Evolutionary conservation across 2,888 invertebrate genomes (phyloP).

Genomic region (Trichopoda pennipes): DNA sequence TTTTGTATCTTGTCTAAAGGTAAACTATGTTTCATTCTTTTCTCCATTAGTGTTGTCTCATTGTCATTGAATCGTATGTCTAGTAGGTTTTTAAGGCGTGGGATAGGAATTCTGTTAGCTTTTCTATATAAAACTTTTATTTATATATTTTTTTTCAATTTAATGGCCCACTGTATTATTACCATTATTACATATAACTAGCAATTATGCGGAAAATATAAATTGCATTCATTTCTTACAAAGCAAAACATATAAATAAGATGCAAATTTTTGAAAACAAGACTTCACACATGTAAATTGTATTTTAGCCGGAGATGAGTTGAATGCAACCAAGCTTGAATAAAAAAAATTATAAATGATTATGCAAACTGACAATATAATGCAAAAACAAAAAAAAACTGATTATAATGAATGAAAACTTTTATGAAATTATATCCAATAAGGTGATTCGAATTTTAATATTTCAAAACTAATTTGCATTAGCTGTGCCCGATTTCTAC

Average conservation of each 20-base stretch:
- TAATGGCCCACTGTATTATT: constrained; percentile 1
- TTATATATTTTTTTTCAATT: neutral
- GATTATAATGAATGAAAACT: constrained; percentile 8
- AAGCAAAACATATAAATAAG: neutral
- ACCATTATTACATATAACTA: constrained; percentile 40
- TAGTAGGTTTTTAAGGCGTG: no score
- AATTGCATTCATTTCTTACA: constrained; percentile 41
- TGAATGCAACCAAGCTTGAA: constrained; percentile 27
- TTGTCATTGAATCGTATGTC: no score
- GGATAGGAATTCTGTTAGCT: no score
- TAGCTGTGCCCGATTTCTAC: no score
- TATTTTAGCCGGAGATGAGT: constrained; percentile 14
- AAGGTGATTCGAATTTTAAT: neutral
- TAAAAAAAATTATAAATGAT: neutral
- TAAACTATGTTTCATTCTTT: no score
- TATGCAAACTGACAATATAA: constrained; percentile 2
- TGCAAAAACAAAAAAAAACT: constrained; percentile 8
- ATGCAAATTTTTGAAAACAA: constrained; percentile 22
- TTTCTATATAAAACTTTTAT: no score
- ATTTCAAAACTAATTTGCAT: no score
- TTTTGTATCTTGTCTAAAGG: no score
- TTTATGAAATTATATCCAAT: neutral
- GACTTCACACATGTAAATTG: neutral
- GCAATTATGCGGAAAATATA: constrained; percentile 59
- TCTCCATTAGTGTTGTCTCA: no score